Conservation (phyloP, 2,113 vertebrate species). For the Sitta europaea region DNA sequence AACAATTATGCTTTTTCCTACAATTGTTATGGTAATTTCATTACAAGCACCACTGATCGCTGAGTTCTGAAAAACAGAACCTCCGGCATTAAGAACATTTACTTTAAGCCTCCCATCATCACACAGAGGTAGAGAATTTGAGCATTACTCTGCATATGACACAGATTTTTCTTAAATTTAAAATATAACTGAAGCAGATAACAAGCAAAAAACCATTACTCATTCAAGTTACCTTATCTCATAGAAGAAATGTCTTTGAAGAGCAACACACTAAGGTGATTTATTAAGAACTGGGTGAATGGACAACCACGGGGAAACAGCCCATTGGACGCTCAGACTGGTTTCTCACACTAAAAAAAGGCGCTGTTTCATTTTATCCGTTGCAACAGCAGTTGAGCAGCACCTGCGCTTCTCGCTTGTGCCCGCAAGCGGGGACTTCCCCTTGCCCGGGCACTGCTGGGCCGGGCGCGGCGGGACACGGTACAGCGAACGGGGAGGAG, state of each 20-base stretch:
- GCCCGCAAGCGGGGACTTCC: background rate
- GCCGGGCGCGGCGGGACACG: background rate
- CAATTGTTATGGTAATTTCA: background rate
- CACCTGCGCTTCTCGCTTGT: background rate
- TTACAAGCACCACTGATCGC: background rate
- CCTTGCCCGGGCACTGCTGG: background rate
- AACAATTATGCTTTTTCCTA: background rate
- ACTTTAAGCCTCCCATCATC: background rate
- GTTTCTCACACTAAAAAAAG: background rate
- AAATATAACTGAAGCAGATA: rapidly evolving
- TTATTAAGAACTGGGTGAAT: background rate
- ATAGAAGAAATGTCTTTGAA: rapidly evolving
- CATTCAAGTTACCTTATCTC: background rate
- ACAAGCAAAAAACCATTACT: rapidly evolving
- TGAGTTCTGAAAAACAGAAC: background rate
- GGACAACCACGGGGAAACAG: background rate
- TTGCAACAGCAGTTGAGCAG: background rate
- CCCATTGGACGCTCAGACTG: background rate
- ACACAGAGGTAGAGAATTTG: background rate
- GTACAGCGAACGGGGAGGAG: background rate
- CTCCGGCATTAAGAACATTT: background rate
- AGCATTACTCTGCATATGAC: rapidly evolving
- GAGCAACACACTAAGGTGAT: rapidly evolving
- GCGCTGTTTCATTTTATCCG: background rate
- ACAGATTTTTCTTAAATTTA: background rate